Conservation (phyloP, 2,888 invertebrate genomes). For the Seira sanloemensis region DNA sequence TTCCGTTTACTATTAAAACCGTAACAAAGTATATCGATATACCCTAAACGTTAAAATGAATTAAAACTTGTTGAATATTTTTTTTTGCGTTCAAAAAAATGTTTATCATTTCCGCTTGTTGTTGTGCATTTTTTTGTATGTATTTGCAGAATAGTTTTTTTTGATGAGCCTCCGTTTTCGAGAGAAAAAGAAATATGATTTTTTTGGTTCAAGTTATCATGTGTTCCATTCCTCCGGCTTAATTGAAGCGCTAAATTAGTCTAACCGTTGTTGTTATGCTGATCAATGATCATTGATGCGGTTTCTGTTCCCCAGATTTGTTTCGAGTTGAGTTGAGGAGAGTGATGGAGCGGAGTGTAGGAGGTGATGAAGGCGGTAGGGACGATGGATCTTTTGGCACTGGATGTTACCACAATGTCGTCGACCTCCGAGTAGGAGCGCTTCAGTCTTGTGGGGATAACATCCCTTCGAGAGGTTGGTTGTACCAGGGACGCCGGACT, state of each 20-base stretch:
- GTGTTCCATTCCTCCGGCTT: neutral
- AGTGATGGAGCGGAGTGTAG: slow-evolving; percentile 70
- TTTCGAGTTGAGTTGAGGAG: slow-evolving; percentile 70
- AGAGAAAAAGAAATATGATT: neutral
- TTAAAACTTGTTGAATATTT: neutral
- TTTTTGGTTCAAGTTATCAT: neutral
- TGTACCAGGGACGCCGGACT: slow-evolving; percentile 7
- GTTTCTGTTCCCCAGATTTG: slow-evolving; percentile 68
- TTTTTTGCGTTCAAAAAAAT: neutral
- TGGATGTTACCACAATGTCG: slow-evolving; percentile 70
- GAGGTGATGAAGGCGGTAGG: slow-evolving; percentile 70
- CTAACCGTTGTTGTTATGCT: slow-evolving; percentile 73
- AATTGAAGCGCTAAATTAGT: neutral
- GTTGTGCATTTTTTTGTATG: neutral
- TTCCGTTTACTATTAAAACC: neutral
- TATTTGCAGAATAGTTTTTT: slow-evolving; percentile 11
- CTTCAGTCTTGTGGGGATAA: slow-evolving; percentile 70
- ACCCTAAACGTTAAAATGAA: neutral
- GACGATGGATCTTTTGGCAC: slow-evolving; percentile 73
- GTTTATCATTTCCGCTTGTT: neutral
- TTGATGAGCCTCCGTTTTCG: slow-evolving; percentile 3
- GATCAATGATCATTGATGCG: slow-evolving; percentile 72
- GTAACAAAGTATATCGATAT: neutral
- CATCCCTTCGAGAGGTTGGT: slow-evolving; percentile 25
- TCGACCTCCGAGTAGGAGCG: slow-evolving; percentile 71